These are phyloP conservation scores for Aphelinus certus DNA, from an alignment of 1,140 invertebrate species.

Conservation along the genomic window DNA sequence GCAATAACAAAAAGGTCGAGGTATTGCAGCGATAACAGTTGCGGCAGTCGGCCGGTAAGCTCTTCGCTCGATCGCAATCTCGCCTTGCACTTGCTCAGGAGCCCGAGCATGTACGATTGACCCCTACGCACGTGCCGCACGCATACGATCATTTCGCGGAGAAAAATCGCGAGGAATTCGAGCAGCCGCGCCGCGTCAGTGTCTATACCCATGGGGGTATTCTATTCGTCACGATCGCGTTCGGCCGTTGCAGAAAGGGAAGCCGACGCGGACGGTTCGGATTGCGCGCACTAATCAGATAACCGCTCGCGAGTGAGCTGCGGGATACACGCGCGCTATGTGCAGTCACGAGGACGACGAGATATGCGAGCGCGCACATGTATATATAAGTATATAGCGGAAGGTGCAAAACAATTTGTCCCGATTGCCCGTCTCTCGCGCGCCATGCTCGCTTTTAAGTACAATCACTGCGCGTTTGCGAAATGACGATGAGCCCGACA, in stretches of 20 bases:
- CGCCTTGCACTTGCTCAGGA: too few species aligned
- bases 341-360: neutral
- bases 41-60: neutral
- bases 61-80: too few species aligned
- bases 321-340: neutral
- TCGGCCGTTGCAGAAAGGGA: conserved; percentile 8
- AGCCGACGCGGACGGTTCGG: neutral
- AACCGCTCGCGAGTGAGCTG: neutral
- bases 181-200: too few species aligned
- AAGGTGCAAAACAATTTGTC: neutral
- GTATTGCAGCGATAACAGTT: neutral
- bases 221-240: neutral
- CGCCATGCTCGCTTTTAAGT: neutral
- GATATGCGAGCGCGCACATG: neutral
- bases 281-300: conserved; percentile 9
- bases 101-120: too few species aligned
- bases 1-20: too few species aligned
- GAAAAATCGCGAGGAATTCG: too few species aligned
- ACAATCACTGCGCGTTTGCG: neutral
- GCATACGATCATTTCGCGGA: too few species aligned
- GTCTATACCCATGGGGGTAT: neutral
- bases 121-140: too few species aligned
- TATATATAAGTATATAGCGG: neutral
- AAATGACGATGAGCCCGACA: neutral
- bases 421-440: neutral